Base-by-base conservation (phyloP, 1,140 invertebrate species). In the Cydia pomonella region DNA sequence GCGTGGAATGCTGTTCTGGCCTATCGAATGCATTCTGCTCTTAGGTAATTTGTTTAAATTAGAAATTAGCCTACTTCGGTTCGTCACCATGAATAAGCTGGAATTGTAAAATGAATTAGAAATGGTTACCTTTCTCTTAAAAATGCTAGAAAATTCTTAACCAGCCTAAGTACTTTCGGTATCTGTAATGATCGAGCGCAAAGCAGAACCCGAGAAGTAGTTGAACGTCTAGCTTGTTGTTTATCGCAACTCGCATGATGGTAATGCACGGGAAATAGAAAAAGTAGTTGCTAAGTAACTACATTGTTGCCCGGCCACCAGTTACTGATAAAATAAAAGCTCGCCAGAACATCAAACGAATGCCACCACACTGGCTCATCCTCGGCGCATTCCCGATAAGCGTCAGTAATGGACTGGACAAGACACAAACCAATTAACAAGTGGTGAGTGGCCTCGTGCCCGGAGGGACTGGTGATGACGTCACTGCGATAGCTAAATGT, bases 381-480 rank as follows among this genome's bases (percentile, higher is more conserved):
- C 82, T 62, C 74, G 73, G 73, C 72, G 72, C 41, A 47, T 73
- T 27, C 41, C 21, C 73, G 73, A 62, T 74, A 74, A 53, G 53
- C 47, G 25, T 59, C 72, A 21, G 79, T 88, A 87, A 90, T 88
- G 86, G 85, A 77, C 73, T 75, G 76, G 77, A 82, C 64, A 33
- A 80, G 80, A 85, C 83, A 81, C 82, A 75, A 83, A 86, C 76
- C 82, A 88, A 89, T 89, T 88, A 87, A 82, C 73, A 81, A 59
- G 53, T 23, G 53, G 53, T 23, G 21, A 21, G 53, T 59, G 53
- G 50, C 18, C 72, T 74, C 29, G 23, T 25, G 73, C 27, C 62
- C 59, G 71, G 47, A 76, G 41, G 62, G 76, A 80, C 64, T 23
- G 78, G 23, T 69, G 69, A 79, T 88, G 85, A 87, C 80, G 82